These are phyloP conservation scores for Nephrotoma guestfalica DNA, from an alignment of 2,888 invertebrate species.

Conservation along the genomic window DNA sequence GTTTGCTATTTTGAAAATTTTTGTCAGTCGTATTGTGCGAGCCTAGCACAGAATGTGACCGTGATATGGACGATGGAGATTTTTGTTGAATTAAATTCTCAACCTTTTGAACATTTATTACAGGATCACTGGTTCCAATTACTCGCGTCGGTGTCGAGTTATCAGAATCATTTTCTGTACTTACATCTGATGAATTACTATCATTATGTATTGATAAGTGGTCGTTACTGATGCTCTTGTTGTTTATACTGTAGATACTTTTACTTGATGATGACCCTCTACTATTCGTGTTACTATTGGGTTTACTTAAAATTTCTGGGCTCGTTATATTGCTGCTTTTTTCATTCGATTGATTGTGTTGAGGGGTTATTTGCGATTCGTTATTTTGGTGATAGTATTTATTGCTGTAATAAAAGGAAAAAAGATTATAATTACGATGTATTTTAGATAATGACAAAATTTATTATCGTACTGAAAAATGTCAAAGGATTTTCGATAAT, in stretches of 20 bases:
- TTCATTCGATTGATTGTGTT: not conserved
- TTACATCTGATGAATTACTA: slow-evolving; percentile 8
- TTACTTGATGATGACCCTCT: not conserved
- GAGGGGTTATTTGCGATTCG: not conserved
- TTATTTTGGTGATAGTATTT: not conserved
- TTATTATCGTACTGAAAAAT: not conserved
- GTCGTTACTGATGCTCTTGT: not conserved
- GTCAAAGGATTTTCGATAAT: not conserved
- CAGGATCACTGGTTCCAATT: slow-evolving; percentile 4
- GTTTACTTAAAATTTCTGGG: not conserved
- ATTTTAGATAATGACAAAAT: too few relatives aligned
- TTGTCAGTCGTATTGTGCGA: not conserved
- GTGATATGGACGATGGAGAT: not conserved
- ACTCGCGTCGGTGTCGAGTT: slow-evolving; percentile 11
- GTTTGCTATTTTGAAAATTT: not conserved
- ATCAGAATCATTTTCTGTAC: slow-evolving; percentile 8
- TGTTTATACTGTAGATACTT: not conserved
- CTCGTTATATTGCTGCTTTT: not conserved
- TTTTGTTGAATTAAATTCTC: not conserved
- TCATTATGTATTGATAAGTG: slow-evolving; percentile 1
- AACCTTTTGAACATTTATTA: not conserved
- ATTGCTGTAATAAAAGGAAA: not conserved
- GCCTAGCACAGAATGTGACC: not conserved
- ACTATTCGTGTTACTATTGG: not conserved
- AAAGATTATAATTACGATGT: not conserved